Percentiles rank a stretch among this genome's conserved stretches.
Conservation (phyloP, 2,113 vertebrate species). For the Cettia cetti region DNA sequence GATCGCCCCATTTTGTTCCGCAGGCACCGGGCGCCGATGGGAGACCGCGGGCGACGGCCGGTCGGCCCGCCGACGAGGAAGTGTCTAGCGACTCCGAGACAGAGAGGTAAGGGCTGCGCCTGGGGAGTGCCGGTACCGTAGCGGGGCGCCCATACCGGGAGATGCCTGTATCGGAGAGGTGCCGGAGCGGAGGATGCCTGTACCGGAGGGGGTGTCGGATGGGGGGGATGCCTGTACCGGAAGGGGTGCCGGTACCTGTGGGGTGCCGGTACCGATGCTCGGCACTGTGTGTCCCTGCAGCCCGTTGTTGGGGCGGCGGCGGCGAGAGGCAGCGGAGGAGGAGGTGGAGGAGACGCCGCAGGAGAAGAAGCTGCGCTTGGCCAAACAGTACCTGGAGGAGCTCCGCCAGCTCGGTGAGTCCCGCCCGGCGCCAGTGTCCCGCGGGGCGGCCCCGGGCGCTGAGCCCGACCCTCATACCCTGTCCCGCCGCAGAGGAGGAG, state of each 20-base stretch:
- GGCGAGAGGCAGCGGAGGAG: conserved; percentile 75
- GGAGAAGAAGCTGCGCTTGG: conserved; percentile 92
- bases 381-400: conserved; percentile 81
- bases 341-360: conserved; percentile 89
- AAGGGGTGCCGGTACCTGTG: not conserved
- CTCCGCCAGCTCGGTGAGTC: conserved; percentile 16
- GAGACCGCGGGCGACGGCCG: not conserved
- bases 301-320: conserved; percentile 70
- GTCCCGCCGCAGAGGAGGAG: conserved; percentile 80
- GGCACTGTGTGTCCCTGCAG: not conserved
- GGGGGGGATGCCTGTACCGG: not conserved
- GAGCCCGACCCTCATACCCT: not conserved
- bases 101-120: not conserved
- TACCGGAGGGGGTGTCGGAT: not conserved
- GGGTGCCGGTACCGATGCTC: not conserved
- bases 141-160: too few relatives aligned
- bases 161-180: not conserved
- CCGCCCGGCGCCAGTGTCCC: not conserved
- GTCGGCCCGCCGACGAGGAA: not conserved
- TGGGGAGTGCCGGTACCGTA: not conserved
- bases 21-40: not conserved
- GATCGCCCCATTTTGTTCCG: not conserved
- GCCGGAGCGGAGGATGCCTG: not conserved
- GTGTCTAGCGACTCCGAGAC: conserved; percentile 38
- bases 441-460: not conserved